Conservation (phyloP, 1,140 invertebrate genomes). For the Hetaerina americana region DNA sequence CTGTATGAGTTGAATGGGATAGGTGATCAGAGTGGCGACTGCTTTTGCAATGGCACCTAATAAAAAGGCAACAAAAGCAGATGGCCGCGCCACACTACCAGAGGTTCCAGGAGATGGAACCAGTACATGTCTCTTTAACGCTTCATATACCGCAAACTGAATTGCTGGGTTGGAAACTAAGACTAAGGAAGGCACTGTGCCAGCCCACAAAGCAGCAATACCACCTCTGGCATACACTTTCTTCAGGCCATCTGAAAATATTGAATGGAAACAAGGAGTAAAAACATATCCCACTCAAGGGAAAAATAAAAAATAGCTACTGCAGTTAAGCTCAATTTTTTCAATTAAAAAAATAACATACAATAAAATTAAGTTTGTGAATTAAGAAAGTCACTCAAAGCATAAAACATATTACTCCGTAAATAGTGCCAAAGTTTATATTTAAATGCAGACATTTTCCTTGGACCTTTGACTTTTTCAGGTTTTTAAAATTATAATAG, state of each 20-base stretch:
- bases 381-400: too few relatives aligned
- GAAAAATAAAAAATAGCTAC: too few relatives aligned
- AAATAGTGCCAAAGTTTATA: too few relatives aligned
- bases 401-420: too few relatives aligned
- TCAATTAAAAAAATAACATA: too few relatives aligned
- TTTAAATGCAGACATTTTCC: too few relatives aligned
- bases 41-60: constrained; percentile 69
- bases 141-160: constrained; percentile 84
- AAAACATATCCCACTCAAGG: too few relatives aligned
- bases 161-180: constrained; percentile 77
- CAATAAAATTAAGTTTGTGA: too few relatives aligned
- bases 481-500: too few relatives aligned
- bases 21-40: constrained; percentile 69
- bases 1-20: constrained; percentile 80
- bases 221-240: constrained; percentile 35
- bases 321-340: too few relatives aligned
- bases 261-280: too few relatives aligned
- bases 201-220: constrained; percentile 56
- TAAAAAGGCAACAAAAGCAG: constrained; percentile 37
- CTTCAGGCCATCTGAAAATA: constrained; percentile 35
- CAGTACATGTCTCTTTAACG: constrained; percentile 54
- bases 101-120: constrained; percentile 18
- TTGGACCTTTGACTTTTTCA: too few relatives aligned
- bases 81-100: constrained; percentile 30
- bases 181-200: constrained; percentile 66